Conservation (phyloP, 2,797 vertebrate species). For the Sebastolobus alascanus region DNA sequence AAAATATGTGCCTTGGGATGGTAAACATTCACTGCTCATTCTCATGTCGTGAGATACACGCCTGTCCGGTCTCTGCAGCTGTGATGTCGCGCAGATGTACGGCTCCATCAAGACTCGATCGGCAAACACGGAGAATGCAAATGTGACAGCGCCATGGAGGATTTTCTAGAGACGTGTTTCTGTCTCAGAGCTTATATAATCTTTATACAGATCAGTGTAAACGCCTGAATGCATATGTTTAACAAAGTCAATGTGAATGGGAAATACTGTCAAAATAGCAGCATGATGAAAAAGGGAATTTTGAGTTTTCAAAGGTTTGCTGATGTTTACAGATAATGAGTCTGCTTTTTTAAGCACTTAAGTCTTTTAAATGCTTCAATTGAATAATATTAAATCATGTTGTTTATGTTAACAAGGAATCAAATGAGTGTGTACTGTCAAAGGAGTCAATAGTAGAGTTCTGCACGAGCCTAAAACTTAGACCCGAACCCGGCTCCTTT, state of each 20-base stretch:
- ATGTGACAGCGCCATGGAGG: slow-evolving; percentile 52
- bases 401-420: not conserved
- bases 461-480: not conserved
- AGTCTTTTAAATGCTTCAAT: not conserved
- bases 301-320: not conserved
- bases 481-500: fast-evolving
- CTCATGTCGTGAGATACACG: slow-evolving; percentile 8
- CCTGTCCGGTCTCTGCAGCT: slow-evolving; percentile 19
- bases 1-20: slow-evolving; percentile 29
- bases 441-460: not conserved
- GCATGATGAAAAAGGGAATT: not conserved
- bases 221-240: slow-evolving; percentile 33
- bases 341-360: not conserved
- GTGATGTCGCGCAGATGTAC: slow-evolving; percentile 36
- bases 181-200: slow-evolving; percentile 57
- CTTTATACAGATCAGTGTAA: slow-evolving; percentile 39
- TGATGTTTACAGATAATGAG: not conserved
- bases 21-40: slow-evolving; percentile 18
- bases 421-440: not conserved
- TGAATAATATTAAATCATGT: not conserved
- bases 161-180: slow-evolving; percentile 50
- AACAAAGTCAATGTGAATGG: slow-evolving; percentile 17
- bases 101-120: slow-evolving; percentile 42
- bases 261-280: slow-evolving; percentile 33
- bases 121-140: slow-evolving; percentile 31